Evolutionary conservation across 2,888 invertebrate genomes (phyloP), one percentile per base, ranked within the genome.

Genomic region (Theodoxus fluviatilis): DNA sequence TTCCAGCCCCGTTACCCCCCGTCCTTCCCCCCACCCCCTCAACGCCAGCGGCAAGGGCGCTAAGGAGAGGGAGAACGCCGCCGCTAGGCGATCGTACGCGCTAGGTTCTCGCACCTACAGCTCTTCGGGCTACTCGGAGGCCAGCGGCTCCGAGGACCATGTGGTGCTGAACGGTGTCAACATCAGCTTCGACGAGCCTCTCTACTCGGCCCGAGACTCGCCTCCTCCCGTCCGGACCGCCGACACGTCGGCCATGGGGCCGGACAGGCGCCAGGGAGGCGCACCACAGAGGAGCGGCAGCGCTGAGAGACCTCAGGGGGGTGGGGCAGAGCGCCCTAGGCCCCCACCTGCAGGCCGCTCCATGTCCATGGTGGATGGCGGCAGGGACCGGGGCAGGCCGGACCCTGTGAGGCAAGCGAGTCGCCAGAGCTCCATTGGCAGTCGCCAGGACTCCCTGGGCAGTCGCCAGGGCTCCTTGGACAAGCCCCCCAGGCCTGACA

Each of bases 161-260:
- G 57, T 64, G 47, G 65, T 72, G 18, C 69, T 76, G 65, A 74
- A 75, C 43, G 77, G 77, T 15, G 77, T 79, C 49, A 81, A 81
- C 61, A 79, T 83, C 66, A 82, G 82, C 68, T 82, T 83, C 75
- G 83, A 83, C 70, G 81, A 83, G 63, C 82, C 82, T 1, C 49
- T 81, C 9, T 80, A 81, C 68, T 65, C 63, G 38, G 64, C 33
- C 57, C 63, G 49, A 65, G 69, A 38, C 72, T 72, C 33, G 37
- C 63, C 15, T 43, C 47, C 18, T 52, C 70, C 2, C 6, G 47
- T 4, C 25, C 28, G 15, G 35, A 22, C 33, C 2, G 22, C 38
- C 12, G 31, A 63, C 15, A 9, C 63, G 25, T 38, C 15, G 12
- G 35, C n/a, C 35, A 35, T 35, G n/a, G 43, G 25, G 33, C 59